phyloP scores from a whole-genome alignment of 2,797 vertebrate genomes.

The Anableps anableps region DNA sequence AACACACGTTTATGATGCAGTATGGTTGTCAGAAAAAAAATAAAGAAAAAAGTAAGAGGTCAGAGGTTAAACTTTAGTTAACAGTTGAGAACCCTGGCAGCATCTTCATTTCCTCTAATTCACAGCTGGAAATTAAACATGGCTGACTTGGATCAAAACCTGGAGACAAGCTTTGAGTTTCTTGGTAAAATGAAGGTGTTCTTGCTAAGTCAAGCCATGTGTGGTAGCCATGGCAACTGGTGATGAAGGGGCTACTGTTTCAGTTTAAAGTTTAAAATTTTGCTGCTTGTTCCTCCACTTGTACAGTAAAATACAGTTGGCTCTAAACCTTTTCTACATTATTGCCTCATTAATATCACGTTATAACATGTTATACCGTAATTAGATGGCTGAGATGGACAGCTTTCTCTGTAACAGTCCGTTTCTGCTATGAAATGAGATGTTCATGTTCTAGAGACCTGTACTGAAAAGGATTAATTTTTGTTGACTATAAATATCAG shows the following conservation, averaged over 20 bases:
- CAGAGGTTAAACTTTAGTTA: constrained; percentile 14
- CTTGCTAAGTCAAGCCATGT: neutral
- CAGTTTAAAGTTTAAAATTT: constrained; percentile 17
- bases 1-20: neutral
- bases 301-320: constrained; percentile 1
- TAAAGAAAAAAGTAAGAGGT: neutral
- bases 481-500: neutral
- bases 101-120: constrained; percentile 6
- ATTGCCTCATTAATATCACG: neutral
- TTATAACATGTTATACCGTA: neutral
- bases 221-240: constrained; percentile 35
- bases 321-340: constrained; percentile 8
- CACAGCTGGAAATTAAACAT: constrained; percentile 25
- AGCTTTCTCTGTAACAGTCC: neutral
- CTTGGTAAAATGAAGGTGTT: constrained; percentile 10
- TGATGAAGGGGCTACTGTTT: constrained; percentile 9
- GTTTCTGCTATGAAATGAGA: neutral
- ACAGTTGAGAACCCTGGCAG: constrained; percentile 25
- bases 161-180: constrained; percentile 22
- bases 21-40: neutral
- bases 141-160: constrained; percentile 16
- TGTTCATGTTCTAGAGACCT: neutral
- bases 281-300: neutral
- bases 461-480: neutral
- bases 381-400: neutral